These are phyloP conservation scores for Metaphire vulgaris DNA, from an alignment of 1,140 invertebrate genomes.

Conservation along the genomic window DNA sequence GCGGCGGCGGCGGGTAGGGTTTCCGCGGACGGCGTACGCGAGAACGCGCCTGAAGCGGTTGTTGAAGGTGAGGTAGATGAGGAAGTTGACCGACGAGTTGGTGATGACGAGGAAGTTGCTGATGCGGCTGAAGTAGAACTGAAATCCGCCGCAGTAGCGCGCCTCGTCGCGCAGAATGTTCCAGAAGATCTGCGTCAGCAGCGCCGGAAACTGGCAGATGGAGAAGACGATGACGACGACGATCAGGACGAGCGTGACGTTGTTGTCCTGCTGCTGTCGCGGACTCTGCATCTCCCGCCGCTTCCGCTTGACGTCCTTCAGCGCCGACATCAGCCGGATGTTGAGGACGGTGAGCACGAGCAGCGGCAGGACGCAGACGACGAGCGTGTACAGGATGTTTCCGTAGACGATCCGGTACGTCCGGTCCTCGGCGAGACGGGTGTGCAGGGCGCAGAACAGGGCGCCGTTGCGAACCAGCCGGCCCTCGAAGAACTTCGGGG, in stretches of 20 bases:
- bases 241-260: slow-evolving; percentile 31
- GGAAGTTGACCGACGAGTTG: slow-evolving; percentile 5
- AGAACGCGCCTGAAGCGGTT: background rate
- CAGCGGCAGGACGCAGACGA: slow-evolving; percentile 26
- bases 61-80: slow-evolving; percentile 4
- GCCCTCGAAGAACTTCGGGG: slow-evolving; percentile 11
- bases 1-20: background rate
- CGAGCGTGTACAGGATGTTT: slow-evolving; percentile 28
- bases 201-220: slow-evolving; percentile 28
- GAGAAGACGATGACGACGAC: slow-evolving; percentile 30
- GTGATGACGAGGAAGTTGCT: slow-evolving; percentile 24
- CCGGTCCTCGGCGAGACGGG: background rate
- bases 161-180: slow-evolving; percentile 6
- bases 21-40: background rate
- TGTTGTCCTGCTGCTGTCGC: slow-evolving; percentile 32
- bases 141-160: slow-evolving; percentile 25
- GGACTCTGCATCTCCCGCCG: slow-evolving; percentile 29
- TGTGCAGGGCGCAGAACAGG: background rate
- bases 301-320: slow-evolving; percentile 16
- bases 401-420: slow-evolving; percentile 22
- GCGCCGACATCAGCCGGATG: slow-evolving; percentile 26
- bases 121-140: slow-evolving; percentile 27
- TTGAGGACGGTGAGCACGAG: slow-evolving; percentile 28
- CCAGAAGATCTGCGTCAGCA: slow-evolving; percentile 28
- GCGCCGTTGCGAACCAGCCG: background rate